A percentile compares a stretch with the other conserved stretches of the same genome.
phyloP scores from a whole-genome alignment of 2,888 invertebrate genomes.

The Thera britannica region DNA sequence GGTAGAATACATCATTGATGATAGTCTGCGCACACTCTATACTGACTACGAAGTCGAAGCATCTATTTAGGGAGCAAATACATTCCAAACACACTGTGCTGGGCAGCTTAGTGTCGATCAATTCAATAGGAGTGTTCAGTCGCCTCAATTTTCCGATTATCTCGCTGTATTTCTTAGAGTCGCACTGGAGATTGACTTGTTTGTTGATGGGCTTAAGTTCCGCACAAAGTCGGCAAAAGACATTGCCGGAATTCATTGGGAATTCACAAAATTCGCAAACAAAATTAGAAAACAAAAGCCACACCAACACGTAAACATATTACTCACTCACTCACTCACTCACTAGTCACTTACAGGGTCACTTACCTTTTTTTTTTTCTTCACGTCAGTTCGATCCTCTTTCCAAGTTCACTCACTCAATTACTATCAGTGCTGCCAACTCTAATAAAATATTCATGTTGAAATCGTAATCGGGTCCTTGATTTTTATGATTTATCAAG shows the following conservation, averaged over 20 bases:
- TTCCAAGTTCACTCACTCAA: no score
- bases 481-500: no score
- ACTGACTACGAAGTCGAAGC: slow-evolving; percentile 58
- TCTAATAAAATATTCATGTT: no score
- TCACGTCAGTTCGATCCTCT: no score
- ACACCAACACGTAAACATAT: slow-evolving; percentile 5
- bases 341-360: no score
- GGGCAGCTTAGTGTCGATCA: slow-evolving; percentile 53
- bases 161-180: slow-evolving; percentile 47
- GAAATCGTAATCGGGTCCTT: no score
- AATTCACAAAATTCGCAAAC: background rate
- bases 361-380: no score
- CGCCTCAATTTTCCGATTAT: slow-evolving; percentile 40
- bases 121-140: slow-evolving; percentile 54
- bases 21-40: slow-evolving; percentile 61
- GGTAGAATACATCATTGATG: slow-evolving; percentile 32
- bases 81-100: slow-evolving; percentile 64
- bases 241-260: slow-evolving; percentile 46
- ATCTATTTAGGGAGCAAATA: slow-evolving; percentile 55
- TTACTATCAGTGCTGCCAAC: no score
- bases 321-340: background rate
- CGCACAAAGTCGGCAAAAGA: slow-evolving; percentile 63
- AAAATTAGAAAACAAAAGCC: background rate
- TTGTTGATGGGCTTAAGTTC: slow-evolving; percentile 55
- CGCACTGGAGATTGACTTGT: slow-evolving; percentile 52